Percentiles rank a stretch among this genome's conserved stretches.
phyloP scores from a whole-genome alignment of 2,113 vertebrate genomes.

The Tretioscincus oriximinensis region DNA sequence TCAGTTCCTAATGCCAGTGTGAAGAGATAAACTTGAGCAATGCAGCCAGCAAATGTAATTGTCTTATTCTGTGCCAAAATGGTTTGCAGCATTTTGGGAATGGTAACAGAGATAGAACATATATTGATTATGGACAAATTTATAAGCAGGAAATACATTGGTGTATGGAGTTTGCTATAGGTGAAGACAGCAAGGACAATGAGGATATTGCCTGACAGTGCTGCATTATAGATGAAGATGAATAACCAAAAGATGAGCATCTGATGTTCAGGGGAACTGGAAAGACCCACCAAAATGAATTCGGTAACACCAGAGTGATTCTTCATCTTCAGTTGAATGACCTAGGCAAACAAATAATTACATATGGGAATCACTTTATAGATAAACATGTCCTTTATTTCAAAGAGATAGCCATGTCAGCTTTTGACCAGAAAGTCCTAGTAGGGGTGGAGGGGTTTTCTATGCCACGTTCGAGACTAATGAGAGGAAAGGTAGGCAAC shows the following conservation, averaged over 20 bases:
- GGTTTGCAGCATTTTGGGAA: slow-evolving; percentile 55
- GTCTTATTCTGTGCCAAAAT: slow-evolving; percentile 35
- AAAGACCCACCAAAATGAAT: slow-evolving; percentile 24
- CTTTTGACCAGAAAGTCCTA: too few relatives aligned
- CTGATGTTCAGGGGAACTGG: neutral
- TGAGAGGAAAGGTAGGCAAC: too few relatives aligned
- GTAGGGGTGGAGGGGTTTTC: too few relatives aligned
- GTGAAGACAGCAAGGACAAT: slow-evolving; percentile 3
- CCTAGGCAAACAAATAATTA: neutral
- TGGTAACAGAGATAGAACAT: slow-evolving; percentile 44
- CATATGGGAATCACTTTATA: neutral
- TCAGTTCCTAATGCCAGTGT: slow-evolving; percentile 43
- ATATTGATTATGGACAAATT: slow-evolving; percentile 28
- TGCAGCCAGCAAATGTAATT: slow-evolving; percentile 31
- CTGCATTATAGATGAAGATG: neutral
- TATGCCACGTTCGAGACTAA: too few relatives aligned
- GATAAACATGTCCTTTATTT: neutral
- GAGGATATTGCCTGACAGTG: slow-evolving; percentile 2
- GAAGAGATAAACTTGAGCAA: slow-evolving; percentile 50
- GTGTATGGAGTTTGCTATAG: neutral
- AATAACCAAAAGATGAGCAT: slow-evolving; percentile 20
- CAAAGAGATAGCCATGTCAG: too few relatives aligned
- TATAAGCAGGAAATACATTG: slow-evolving; percentile 26
- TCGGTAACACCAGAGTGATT: neutral
- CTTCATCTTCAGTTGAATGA: neutral